Conservation (phyloP, 2,888 invertebrate genomes). For the Macrophya alboannulata region DNA sequence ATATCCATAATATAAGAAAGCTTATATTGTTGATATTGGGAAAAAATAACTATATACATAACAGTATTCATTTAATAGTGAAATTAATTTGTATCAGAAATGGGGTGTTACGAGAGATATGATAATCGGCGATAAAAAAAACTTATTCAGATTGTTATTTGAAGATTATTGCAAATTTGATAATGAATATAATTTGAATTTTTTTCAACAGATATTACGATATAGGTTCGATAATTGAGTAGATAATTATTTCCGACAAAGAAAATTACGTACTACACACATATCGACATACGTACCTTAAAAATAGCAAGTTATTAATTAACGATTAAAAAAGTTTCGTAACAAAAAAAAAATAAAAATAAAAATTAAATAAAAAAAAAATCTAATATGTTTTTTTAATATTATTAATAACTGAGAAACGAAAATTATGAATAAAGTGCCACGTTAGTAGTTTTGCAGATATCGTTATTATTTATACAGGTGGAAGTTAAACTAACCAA, state of each 20-base stretch:
- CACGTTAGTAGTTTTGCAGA: neutral
- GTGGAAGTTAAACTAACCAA: neutral
- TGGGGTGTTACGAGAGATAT: neutral
- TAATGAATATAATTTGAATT: neutral
- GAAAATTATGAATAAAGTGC: neutral
- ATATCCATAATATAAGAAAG: neutral
- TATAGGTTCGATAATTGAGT: too few relatives aligned
- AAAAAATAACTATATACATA: neutral
- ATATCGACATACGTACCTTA: neutral
- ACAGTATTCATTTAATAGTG: neutral
- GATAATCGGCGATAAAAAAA: neutral
- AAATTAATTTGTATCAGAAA: neutral
- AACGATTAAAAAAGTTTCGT: neutral
- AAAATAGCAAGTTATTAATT: neutral
- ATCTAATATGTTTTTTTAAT: neutral
- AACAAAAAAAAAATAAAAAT: neutral
- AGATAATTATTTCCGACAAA: neutral
- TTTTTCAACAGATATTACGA: neutral
- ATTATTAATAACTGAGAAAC: neutral
- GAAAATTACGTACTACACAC: neutral
- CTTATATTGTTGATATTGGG: neutral
- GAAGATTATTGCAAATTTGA: neutral
- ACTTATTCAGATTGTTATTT: neutral
- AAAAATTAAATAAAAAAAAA: neutral
- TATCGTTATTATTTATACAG: constrained; percentile 19